Percentiles rank a stretch among this genome's conserved stretches.
Conservation (phyloP, 1,140 invertebrate genomes). For the Euborellia annulipes region DNA sequence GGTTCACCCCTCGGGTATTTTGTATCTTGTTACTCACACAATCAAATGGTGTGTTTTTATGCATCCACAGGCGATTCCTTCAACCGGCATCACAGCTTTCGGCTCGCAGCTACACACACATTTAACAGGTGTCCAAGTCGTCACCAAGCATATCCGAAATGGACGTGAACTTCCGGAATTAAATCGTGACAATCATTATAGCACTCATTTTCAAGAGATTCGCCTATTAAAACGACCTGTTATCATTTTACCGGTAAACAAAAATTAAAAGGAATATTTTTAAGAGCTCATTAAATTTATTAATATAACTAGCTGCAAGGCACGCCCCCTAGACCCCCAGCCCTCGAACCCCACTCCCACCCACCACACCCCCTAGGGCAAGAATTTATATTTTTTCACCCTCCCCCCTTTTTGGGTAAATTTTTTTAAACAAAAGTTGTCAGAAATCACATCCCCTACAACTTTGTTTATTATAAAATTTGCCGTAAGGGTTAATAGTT, state of each 20-base stretch:
- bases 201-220: slow-evolving; percentile 97
- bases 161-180: slow-evolving; percentile 61
- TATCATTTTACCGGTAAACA: slow-evolving; percentile 62
- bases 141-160: slow-evolving; percentile 70
- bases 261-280: neutral
- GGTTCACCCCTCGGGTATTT: too few species aligned
- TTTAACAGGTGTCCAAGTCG: slow-evolving; percentile 68
- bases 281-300: neutral
- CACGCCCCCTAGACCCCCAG: too few species aligned
- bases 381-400: too few species aligned
- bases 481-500: too few species aligned
- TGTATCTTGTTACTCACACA: too few species aligned
- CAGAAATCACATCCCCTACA: too few species aligned
- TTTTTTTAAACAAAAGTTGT: too few species aligned
- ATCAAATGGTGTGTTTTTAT: slow-evolving; percentile 1
- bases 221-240: slow-evolving; percentile 62
- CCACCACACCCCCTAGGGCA: too few species aligned
- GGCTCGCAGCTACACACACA: slow-evolving; percentile 96
- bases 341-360: too few species aligned
- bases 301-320: too few species aligned
- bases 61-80: slow-evolving; percentile 50
- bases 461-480: too few species aligned
- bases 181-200: slow-evolving; percentile 91
- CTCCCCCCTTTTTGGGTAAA: too few species aligned
- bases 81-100: slow-evolving; percentile 77